Percentiles rank a stretch among this genome's conserved stretches.
Evolutionary conservation across 2,113 vertebrate species (phyloP).

Genomic region (Cercopithecus mona): DNA sequence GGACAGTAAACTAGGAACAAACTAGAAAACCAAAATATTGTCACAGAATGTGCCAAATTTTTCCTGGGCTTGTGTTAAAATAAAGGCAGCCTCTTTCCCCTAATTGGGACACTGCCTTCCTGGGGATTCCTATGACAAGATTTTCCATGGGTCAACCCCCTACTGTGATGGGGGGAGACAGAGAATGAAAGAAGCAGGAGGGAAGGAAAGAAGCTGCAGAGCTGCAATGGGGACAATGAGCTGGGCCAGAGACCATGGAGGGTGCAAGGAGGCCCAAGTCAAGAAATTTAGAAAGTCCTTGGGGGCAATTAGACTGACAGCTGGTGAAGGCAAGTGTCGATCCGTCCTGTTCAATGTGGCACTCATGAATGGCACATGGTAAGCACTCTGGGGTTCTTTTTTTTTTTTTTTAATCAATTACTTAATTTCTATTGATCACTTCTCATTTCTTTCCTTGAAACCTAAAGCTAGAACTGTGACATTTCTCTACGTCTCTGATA

Average conservation of each 20-base stretch:
- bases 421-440: not conserved
- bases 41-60: not conserved
- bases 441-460: not conserved
- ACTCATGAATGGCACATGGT: not conserved
- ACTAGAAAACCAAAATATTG: not conserved
- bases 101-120: not conserved
- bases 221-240: not conserved
- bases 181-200: not conserved
- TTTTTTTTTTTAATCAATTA: not conserved
- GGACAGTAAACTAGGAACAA: not conserved
- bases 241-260: not conserved
- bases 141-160: not conserved
- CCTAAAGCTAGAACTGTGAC: not conserved
- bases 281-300: too few species aligned
- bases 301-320: not conserved
- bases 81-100: not conserved
- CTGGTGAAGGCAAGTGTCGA: rapidly evolving
- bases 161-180: too few species aligned
- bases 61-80: not conserved
- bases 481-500: not conserved
- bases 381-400: not conserved
- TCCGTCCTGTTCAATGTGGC: not conserved
- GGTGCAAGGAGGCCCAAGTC: not conserved
- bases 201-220: not conserved
- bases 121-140: not conserved